phyloP scores from a whole-genome alignment of 2,113 vertebrate species.

The Nesoenas mayeri region DNA sequence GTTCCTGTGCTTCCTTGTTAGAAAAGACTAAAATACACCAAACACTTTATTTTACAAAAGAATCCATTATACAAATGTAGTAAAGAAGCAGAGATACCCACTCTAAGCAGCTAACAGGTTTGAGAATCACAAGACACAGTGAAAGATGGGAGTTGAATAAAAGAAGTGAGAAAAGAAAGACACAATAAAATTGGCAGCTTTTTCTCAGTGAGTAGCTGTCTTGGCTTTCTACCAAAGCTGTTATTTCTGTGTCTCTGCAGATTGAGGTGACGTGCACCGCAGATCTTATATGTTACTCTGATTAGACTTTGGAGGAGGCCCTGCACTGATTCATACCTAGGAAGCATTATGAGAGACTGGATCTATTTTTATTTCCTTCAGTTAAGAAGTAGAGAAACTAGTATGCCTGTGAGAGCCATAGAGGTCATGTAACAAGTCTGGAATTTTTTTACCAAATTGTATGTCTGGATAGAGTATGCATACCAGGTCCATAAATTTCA shows the following conservation, averaged over 20 bases:
- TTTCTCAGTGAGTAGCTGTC: not conserved
- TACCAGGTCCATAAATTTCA: not conserved
- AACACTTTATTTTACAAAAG: not conserved
- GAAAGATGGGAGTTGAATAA: not conserved
- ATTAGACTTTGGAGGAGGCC: not conserved
- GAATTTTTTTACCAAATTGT: not conserved
- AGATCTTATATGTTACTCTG: not conserved
- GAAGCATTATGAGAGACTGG: not conserved
- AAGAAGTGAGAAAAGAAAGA: not conserved
- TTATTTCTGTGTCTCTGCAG: conserved; percentile 8
- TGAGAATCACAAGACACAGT: not conserved
- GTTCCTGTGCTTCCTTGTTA: not conserved
- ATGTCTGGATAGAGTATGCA: not conserved
- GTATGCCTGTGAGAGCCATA: not conserved
- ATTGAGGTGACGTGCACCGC: not conserved
- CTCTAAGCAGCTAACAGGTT: not conserved
- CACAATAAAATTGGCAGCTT: not conserved
- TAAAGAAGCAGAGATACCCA: not conserved
- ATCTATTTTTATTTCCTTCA: not conserved
- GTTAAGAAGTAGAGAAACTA: not conserved
- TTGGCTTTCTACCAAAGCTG: not conserved
- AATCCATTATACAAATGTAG: not conserved
- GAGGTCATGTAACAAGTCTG: not conserved
- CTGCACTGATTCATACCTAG: not conserved
- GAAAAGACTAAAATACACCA: not conserved